Evolutionary conservation across 1,140 invertebrate genomes (phyloP).

Genomic region (Metopolophium dirhodum): DNA sequence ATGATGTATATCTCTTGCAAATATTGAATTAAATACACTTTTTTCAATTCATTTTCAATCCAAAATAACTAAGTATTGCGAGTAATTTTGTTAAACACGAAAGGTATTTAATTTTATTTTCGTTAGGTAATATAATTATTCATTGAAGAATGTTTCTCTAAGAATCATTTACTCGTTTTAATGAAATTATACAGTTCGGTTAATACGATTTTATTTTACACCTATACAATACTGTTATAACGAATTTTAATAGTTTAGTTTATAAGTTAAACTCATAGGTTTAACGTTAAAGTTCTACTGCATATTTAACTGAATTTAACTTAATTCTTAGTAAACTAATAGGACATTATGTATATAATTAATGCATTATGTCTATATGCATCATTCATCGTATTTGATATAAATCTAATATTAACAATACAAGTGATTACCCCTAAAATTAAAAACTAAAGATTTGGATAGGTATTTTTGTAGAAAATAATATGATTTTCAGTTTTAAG

Average conservation of each 20-base stretch:
- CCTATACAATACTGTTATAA: not conserved
- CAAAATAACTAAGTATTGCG: not conserved
- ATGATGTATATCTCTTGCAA: not conserved
- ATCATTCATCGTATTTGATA: no score
- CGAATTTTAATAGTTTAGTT: not conserved
- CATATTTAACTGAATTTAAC: not conserved
- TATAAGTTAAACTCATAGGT: not conserved
- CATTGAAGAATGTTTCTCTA: not conserved
- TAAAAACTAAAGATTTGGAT: not conserved
- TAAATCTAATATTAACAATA: not conserved
- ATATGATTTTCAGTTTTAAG: not conserved
- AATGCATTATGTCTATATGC: no score
- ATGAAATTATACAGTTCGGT: not conserved
- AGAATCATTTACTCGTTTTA: not conserved
- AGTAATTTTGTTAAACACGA: not conserved
- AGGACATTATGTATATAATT: no score
- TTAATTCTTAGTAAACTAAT: no score
- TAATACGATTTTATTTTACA: not conserved
- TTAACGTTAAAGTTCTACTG: not conserved
- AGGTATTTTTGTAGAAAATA: not conserved
- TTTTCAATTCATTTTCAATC: not conserved
- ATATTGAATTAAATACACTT: not conserved
- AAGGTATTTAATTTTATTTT: not conserved
- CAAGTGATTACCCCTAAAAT: not conserved
- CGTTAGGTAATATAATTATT: not conserved